phyloP scores from a whole-genome alignment of 2,113 vertebrate species.

The Reinhardtius hippoglossoides region DNA sequence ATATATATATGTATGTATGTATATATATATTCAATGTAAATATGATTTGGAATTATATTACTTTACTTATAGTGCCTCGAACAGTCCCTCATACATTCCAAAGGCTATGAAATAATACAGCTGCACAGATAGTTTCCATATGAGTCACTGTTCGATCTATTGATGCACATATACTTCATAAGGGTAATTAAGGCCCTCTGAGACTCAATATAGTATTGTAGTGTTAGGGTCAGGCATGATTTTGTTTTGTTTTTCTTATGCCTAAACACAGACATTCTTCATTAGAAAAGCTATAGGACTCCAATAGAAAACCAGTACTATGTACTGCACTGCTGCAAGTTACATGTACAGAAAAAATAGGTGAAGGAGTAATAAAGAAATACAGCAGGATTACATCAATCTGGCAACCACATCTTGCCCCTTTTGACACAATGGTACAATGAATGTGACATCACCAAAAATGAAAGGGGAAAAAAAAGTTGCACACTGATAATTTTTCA shows the following conservation, averaged over 20 bases:
- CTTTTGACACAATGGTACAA: constrained; percentile 5
- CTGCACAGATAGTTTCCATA: constrained; percentile 6
- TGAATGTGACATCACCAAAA: constrained; percentile 16
- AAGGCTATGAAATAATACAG: constrained; percentile 3
- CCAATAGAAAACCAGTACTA: neutral
- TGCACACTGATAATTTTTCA: constrained; percentile 19
- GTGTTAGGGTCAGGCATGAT: neutral
- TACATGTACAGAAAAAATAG: neutral
- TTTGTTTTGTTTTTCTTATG: neutral
- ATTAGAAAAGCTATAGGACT: neutral
- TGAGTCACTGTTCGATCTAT: neutral
- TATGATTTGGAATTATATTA: constrained; percentile 28
- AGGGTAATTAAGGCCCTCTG: constrained; percentile 1
- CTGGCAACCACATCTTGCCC: neutral
- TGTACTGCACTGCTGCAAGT: neutral
- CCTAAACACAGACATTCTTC: neutral
- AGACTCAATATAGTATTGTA: neutral
- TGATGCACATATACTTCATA: constrained; percentile 1
- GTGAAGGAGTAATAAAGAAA: constrained; percentile 9
- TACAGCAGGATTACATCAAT: constrained; percentile 37
- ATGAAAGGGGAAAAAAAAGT: constrained; percentile 17
- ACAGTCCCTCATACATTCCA: constrained; percentile 7
- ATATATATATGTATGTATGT: too few species aligned
- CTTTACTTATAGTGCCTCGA: constrained; percentile 7
- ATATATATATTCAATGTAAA: constrained; percentile 11